phyloP scores from a whole-genome alignment of 2,113 vertebrate genomes.

The Lota lota region DNA sequence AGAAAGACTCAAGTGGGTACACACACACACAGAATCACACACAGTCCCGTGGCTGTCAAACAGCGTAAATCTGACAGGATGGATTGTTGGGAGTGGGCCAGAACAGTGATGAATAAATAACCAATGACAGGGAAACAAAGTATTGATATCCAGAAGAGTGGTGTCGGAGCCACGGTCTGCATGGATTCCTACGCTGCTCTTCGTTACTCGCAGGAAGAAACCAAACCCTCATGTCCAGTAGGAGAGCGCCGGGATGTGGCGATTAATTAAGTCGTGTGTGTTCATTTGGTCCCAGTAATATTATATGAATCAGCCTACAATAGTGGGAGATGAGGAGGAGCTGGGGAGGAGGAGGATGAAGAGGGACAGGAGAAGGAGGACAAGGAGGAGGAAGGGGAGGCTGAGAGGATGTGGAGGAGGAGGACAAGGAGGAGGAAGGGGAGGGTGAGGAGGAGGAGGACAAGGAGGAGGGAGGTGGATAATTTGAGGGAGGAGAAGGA shows the following conservation, averaged over 20 bases:
- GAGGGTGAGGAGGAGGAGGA: no score
- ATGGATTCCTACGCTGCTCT: slow-evolving; percentile 40
- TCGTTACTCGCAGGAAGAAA: slow-evolving; percentile 36
- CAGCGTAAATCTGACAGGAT: slow-evolving; percentile 53
- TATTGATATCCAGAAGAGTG: slow-evolving; percentile 50
- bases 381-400: no score
- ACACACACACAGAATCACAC: background rate
- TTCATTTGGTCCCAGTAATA: slow-evolving; percentile 31
- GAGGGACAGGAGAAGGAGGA: no score
- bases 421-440: no score
- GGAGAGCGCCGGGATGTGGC: background rate
- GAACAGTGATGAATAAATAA: slow-evolving; percentile 50
- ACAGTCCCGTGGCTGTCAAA: slow-evolving; percentile 34
- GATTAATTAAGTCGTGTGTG: slow-evolving; percentile 2
- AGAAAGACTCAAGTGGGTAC: background rate
- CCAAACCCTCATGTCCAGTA: background rate
- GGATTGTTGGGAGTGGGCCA: slow-evolving; percentile 48
- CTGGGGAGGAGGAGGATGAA: no score
- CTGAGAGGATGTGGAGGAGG: no score
- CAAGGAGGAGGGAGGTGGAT: no score
- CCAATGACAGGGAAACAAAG: slow-evolving; percentile 50
- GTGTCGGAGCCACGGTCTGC: slow-evolving; percentile 38
- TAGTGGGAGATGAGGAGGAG: background rate
- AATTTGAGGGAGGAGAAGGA: no score
- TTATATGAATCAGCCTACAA: slow-evolving; percentile 37